Evolutionary conservation across 2,797 vertebrate genomes (phyloP).

Genomic region (Prunella strophiata): DNA sequence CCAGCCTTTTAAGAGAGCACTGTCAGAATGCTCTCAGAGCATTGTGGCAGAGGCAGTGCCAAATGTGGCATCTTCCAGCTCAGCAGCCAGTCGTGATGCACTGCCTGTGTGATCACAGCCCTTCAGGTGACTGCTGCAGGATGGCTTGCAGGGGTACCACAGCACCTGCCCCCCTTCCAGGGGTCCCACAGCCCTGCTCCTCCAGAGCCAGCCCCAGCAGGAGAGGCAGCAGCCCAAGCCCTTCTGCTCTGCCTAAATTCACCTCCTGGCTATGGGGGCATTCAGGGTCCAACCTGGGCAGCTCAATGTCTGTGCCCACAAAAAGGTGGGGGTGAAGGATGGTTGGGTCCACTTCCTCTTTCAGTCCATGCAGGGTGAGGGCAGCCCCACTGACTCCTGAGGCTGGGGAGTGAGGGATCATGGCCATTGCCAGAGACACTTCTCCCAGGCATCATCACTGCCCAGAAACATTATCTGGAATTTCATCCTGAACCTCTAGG

Average conservation of each 20-base stretch:
- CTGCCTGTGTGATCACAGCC: background rate
- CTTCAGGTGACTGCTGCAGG: slow-evolving; percentile 27
- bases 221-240: background rate
- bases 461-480: background rate
- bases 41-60: slow-evolving; percentile 58
- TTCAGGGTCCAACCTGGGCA: background rate
- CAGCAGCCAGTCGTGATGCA: slow-evolving; percentile 81
- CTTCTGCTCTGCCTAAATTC: fast-evolving
- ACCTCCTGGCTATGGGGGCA: fast-evolving
- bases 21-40: slow-evolving; percentile 60
- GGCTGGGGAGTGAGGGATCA: background rate
- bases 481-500: background rate
- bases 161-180: background rate
- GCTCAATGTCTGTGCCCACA: background rate
- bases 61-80: slow-evolving; percentile 81
- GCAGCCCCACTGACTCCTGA: background rate
- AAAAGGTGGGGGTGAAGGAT: background rate
- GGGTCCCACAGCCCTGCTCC: background rate
- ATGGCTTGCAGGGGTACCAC: background rate
- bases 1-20: slow-evolving; percentile 64
- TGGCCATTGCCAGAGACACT: background rate
- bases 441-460: background rate
- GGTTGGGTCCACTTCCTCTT: background rate
- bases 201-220: background rate
- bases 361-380: background rate